Conservation (phyloP, 2,888 invertebrate genomes). For the Emmelina monodactyla region DNA sequence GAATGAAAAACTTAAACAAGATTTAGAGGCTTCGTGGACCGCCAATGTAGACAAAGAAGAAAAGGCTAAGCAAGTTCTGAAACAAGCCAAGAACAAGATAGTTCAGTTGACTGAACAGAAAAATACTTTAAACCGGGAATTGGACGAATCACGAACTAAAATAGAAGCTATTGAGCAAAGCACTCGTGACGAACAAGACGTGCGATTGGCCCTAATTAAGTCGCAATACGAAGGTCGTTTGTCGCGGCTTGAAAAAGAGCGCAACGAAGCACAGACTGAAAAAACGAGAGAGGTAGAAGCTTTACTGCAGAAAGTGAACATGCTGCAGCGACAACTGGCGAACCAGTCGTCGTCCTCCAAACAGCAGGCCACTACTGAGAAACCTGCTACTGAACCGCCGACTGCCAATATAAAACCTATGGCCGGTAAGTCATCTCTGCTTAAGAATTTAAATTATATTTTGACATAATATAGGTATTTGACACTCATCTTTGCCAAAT, state of each 20-base stretch:
- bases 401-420: slow-evolving; percentile 96
- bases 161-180: slow-evolving; percentile 58
- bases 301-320: slow-evolving; percentile 72
- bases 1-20: slow-evolving; percentile 71
- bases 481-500: no score
- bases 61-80: slow-evolving; percentile 71
- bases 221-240: slow-evolving; percentile 75
- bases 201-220: slow-evolving; percentile 68
- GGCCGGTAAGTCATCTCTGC: slow-evolving; percentile 83
- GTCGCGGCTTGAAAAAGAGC: slow-evolving; percentile 76
- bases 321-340: slow-evolving; percentile 75
- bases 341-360: slow-evolving; percentile 75
- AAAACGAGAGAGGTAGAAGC: slow-evolving; percentile 73
- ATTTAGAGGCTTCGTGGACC: slow-evolving; percentile 67
- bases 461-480: no score
- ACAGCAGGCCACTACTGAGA: slow-evolving; percentile 63
- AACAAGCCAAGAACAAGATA: slow-evolving; percentile 78
- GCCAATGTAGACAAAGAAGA: slow-evolving; percentile 69
- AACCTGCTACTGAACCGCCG: slow-evolving; percentile 66
- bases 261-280: slow-evolving; percentile 69
- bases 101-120: slow-evolving; percentile 76
- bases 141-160: slow-evolving; percentile 60
- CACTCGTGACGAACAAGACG: slow-evolving; percentile 64
- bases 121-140: slow-evolving; percentile 66
- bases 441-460: no score